A percentile compares a stretch with the other conserved stretches of the same genome.
phyloP scores from a whole-genome alignment of 2,888 invertebrate genomes.

The Archips crataeganus region DNA sequence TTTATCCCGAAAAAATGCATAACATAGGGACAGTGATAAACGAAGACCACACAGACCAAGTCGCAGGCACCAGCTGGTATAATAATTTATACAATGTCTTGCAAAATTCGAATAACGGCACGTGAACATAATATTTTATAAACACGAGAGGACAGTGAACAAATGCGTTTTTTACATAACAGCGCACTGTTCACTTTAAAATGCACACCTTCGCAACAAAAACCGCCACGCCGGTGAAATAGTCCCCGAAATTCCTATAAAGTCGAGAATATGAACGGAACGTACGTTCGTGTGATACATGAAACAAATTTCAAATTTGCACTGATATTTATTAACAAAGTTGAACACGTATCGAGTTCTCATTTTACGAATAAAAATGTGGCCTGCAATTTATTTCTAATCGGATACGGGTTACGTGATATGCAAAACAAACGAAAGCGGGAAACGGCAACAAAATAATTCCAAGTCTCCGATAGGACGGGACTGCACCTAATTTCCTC shows the following conservation, averaged over 20 bases:
- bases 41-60: no score
- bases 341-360: constrained; percentile 17
- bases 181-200: constrained; percentile 27
- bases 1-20: no score
- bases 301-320: constrained; percentile 28
- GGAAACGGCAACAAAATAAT: constrained; percentile 30
- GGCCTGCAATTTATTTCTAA: constrained; percentile 28
- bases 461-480: constrained; percentile 39
- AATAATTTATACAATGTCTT: neutral
- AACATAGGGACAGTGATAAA: no score
- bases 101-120: neutral
- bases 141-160: constrained; percentile 17
- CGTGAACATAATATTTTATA: constrained; percentile 18
- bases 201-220: constrained; percentile 30
- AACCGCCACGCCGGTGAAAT: constrained; percentile 23
- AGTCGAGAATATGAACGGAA: constrained; percentile 20
- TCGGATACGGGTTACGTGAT: constrained; percentile 27
- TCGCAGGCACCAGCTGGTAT: no score
- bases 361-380: constrained; percentile 27
- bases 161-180: constrained; percentile 31
- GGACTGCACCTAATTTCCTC: constrained; percentile 55
- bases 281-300: constrained; percentile 15
- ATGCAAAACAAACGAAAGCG: constrained; percentile 34
- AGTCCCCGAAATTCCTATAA: constrained; percentile 31
- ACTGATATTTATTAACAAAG: constrained; percentile 27